phyloP scores from a whole-genome alignment of 1,140 invertebrate species.

The Laupala kohalensis region DNA sequence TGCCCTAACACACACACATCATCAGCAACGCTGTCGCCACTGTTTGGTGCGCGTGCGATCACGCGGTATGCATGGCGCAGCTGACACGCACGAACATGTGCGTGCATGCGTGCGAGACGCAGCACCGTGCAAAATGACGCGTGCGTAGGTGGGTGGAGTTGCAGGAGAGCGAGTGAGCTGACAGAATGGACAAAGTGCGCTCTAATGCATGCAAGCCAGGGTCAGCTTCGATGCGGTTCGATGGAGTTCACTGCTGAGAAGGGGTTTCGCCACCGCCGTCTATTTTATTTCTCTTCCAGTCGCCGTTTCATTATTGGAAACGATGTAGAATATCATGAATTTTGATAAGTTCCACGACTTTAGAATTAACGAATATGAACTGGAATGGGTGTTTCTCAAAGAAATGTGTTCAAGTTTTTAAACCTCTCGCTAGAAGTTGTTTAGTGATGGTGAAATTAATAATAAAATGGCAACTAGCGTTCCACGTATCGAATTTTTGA shows the following conservation, averaged over 20 bases:
- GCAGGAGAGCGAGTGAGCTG: background rate
- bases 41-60: background rate
- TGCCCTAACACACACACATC: constrained; percentile 36
- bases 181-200: too few relatives aligned
- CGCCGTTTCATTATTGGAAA: background rate
- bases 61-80: background rate
- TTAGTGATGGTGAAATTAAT: background rate
- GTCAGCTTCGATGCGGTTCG: too few relatives aligned
- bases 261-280: too few relatives aligned
- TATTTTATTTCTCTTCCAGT: background rate
- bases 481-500: background rate
- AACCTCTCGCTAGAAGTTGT: background rate
- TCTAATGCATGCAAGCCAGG: too few relatives aligned
- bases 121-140: background rate
- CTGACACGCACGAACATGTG: background rate
- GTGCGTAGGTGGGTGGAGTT: background rate
- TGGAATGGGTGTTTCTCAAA: background rate
- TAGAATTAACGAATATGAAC: background rate
- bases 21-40: constrained; percentile 2
- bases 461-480: background rate
- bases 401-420: background rate
- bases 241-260: background rate
- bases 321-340: background rate
- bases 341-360: background rate
- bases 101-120: background rate